phyloP scores from a whole-genome alignment of 2,113 vertebrate species.

The Myotis lucifugus region DNA sequence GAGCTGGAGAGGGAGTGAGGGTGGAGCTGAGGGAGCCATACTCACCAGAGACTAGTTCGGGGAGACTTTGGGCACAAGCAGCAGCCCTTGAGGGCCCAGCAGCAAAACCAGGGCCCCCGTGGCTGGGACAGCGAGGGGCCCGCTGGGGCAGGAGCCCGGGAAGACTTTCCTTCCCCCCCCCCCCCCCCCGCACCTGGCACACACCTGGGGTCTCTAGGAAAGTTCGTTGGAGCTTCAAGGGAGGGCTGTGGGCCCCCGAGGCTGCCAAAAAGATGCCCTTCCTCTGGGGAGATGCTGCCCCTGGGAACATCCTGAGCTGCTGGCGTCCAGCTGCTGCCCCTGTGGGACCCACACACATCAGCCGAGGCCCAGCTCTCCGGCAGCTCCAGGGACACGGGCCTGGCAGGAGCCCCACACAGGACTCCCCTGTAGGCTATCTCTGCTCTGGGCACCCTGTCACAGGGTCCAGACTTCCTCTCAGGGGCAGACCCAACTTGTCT shows the following conservation, averaged over 20 bases:
- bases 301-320: fast-evolving
- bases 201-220: background rate
- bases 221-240: background rate
- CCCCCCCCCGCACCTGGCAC: too few relatives aligned
- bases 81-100: background rate
- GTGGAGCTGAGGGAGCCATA: background rate
- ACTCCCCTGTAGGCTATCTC: background rate
- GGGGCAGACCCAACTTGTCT: background rate
- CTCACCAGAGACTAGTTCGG: fast-evolving
- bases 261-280: fast-evolving
- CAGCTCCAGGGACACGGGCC: background rate
- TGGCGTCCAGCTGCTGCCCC: background rate
- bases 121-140: background rate
- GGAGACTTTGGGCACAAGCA: background rate
- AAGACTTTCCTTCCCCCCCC: background rate
- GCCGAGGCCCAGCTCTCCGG: fast-evolving
- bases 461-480: fast-evolving
- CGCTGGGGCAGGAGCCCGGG: background rate
- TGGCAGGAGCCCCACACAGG: background rate
- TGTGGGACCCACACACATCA: fast-evolving
- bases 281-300: background rate
- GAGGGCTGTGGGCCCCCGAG: background rate
- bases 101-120: background rate
- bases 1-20: background rate
- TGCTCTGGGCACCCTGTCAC: background rate